These are phyloP conservation scores for Tortrix viridana DNA, from an alignment of 2,888 invertebrate species.

Conservation along the genomic window DNA sequence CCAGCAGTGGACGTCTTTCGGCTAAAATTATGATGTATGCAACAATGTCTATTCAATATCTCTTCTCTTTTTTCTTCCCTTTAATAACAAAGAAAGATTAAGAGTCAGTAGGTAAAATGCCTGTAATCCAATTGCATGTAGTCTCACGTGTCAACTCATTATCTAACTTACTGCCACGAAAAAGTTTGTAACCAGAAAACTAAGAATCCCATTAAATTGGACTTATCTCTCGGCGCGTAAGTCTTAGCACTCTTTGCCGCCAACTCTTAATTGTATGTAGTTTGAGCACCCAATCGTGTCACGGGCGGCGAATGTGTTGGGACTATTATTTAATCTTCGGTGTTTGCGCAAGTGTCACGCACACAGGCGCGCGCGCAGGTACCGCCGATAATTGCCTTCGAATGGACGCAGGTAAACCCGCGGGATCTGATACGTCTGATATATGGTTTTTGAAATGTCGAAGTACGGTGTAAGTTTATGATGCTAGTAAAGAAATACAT, in stretches of 20 bases:
- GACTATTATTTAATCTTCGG: slow-evolving; percentile 17
- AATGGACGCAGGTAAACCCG: slow-evolving; percentile 50
- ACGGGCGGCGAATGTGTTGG: too few relatives aligned
- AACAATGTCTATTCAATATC: too few relatives aligned
- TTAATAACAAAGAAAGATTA: too few relatives aligned
- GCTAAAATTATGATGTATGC: too few relatives aligned
- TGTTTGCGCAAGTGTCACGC: slow-evolving; percentile 74
- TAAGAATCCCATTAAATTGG: slow-evolving; percentile 74
- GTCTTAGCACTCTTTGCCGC: slow-evolving; percentile 45
- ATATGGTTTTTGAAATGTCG: slow-evolving; percentile 15
- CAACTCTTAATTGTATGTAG: too few relatives aligned
- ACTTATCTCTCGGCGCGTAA: slow-evolving; percentile 62
- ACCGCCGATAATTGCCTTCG: slow-evolving; percentile 81
- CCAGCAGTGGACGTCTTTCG: too few relatives aligned
- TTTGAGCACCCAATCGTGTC: too few relatives aligned
- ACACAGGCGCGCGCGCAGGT: slow-evolving; percentile 69
- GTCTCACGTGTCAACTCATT: background rate
- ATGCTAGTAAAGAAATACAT: slow-evolving; percentile 3
- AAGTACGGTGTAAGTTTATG: slow-evolving; percentile 19
- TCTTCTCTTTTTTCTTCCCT: too few relatives aligned
- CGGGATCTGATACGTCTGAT: slow-evolving; percentile 26
- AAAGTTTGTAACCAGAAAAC: slow-evolving; percentile 70
- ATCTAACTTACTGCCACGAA: slow-evolving; percentile 41
- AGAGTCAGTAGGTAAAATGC: background rate
- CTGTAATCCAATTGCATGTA: background rate